Evolutionary conservation across 2,113 vertebrate species (phyloP), one percentile per base, ranked within the genome.

Genomic region (Ctenodactylus gundi): DNA sequence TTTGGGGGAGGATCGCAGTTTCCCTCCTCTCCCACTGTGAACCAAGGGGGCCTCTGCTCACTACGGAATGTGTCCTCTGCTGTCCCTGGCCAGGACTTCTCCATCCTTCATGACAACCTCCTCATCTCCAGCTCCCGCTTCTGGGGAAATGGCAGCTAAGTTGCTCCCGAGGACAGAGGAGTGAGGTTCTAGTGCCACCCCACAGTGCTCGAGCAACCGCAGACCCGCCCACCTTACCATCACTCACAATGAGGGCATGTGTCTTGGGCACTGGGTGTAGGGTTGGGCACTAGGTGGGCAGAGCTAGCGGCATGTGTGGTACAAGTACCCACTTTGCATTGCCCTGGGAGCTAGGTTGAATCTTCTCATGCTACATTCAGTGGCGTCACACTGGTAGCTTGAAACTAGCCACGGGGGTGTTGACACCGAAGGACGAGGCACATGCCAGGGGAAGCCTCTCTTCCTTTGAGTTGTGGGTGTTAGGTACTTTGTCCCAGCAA

Each of bases 201-300:
- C 36, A 4, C 10, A 17, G 20, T 60, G 4, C 7, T 31, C 17
- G 6, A 77, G 46, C 9, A 12, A 64, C 7, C 34, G 46, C 31
- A 12, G 12, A 15, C 68, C 49, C 36, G 39, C 23, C 0, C 0
- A 4, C 11, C 55, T 55, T 23, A 44, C 17, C 13, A 6, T 3
- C 4, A 12, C 29, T 6, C 0, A 1, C 12, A 14, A 17, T 1
- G 1, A 39, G 34, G 10, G 0, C 7, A 4, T 68, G 6, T 11
- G 1, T 44, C 36, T 41, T 10, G 1, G 34, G 57, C 1, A 10
- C 10, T 17, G 27, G 0, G 5, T 0, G 12, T n/a, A 39, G n/a
- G 41, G 51, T 18, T 53, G 44, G 31, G n/a, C 27, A 5, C 31
- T 34, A 36, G 1, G 8, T 29, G n/a, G 6, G 9, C 36, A 58